Evolutionary conservation across 2,113 vertebrate species (phyloP).

Genomic region (Oostethus manadensis): DNA sequence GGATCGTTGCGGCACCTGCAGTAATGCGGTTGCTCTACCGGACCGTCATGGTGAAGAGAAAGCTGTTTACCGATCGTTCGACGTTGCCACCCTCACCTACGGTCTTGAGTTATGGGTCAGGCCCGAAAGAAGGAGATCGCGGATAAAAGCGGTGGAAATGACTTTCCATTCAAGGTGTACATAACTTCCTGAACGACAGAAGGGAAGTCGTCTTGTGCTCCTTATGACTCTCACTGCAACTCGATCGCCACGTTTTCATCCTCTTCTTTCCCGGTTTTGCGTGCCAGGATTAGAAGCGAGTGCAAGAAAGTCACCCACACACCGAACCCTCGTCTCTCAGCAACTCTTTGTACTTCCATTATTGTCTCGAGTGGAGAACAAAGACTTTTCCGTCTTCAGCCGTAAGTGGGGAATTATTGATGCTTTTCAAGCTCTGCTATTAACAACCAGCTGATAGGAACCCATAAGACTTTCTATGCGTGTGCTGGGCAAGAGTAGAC

Average conservation of each 20-base stretch:
- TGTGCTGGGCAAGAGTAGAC: neutral
- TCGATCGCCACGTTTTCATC: conserved; percentile 14
- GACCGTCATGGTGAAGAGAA: too few species aligned
- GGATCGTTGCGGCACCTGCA: too few species aligned
- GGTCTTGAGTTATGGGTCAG: too few species aligned
- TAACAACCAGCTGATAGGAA: neutral
- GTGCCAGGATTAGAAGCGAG: conserved; percentile 15
- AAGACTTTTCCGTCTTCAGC: conserved; percentile 4
- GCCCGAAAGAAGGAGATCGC: too few species aligned
- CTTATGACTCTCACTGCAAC: neutral
- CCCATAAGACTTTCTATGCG: neutral
- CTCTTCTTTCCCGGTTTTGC: conserved; percentile 3
- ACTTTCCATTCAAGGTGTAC: too few species aligned
- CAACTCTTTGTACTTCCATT: conserved; percentile 16
- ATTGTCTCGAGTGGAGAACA: conserved; percentile 11
- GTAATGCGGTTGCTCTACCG: too few species aligned
- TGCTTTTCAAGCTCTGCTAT: too few species aligned
- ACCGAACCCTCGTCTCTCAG: conserved; percentile 2
- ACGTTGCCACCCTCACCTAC: too few species aligned
- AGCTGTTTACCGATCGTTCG: too few species aligned
- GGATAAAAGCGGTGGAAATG: too few species aligned
- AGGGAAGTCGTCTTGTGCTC: too few species aligned
- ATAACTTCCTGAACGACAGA: too few species aligned
- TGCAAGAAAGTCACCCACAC: conserved; percentile 12
- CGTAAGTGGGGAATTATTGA: conserved; percentile 3